Percentiles rank a stretch among this genome's conserved stretches.
Conservation (phyloP, 2,888 invertebrate genomes). For the Plebejus argus region DNA sequence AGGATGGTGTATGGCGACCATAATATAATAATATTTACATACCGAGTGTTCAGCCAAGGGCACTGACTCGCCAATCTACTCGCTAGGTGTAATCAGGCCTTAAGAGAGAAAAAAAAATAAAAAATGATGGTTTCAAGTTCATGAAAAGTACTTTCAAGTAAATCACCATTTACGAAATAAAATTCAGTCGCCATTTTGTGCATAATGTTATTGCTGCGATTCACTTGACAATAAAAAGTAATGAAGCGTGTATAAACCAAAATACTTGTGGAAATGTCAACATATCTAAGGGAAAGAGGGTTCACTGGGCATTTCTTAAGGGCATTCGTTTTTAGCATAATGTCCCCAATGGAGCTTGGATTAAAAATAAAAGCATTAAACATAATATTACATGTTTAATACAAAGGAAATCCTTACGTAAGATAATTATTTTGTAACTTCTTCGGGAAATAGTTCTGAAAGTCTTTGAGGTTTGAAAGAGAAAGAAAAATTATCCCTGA, state of each 20-base stretch:
- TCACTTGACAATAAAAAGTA: constrained; percentile 17
- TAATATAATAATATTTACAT: no score
- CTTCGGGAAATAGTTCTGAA: no score
- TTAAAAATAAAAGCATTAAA: neutral
- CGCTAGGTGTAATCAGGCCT: no score
- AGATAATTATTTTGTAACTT: no score
- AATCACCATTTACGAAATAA: neutral
- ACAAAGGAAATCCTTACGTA: no score
- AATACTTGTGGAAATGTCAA: constrained; percentile 16
- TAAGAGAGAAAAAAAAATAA: neutral
- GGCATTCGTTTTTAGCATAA: neutral
- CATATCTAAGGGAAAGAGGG: neutral
- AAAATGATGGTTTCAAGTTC: neutral
- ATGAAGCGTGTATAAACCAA: constrained; percentile 7
- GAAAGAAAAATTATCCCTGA: no score
- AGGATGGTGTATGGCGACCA: no score
- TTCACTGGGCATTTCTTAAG: constrained; percentile 24
- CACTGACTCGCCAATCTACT: no score
- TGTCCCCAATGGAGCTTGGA: neutral
- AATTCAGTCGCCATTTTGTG: neutral
- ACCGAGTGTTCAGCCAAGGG: no score
- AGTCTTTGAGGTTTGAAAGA: no score
- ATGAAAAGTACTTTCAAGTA: neutral
- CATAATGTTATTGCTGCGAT: neutral
- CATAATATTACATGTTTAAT: neutral